Evolutionary conservation across 2,113 vertebrate species (phyloP), one percentile per base, ranked within the genome.

Genomic region (Jacana jacana): DNA sequence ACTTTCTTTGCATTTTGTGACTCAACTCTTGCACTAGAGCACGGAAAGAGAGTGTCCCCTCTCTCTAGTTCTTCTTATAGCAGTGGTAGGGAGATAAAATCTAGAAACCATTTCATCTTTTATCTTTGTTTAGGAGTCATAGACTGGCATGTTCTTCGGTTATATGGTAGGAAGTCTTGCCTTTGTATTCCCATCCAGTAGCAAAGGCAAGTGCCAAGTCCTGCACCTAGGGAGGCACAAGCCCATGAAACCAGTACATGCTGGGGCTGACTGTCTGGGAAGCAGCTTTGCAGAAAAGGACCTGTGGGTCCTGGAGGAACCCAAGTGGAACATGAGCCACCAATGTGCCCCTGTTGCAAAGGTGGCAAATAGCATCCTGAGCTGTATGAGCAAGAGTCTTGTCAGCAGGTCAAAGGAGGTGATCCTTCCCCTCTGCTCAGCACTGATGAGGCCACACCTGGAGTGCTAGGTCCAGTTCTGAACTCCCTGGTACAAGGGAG

Each of bases 331-430:
- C 27, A 2, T 25, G 27, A 73, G 6, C 52, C 60, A 37, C 39
- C 37, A 37, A 2, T 6, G 17, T 40, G 33, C 20, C 39, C 27
- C 63, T 46, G 30, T 6, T 1, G 0, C 35, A 31, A 15, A 17
- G 15, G 33, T 13, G 46, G 15, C 0, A 0, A 24, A 7, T 25
- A 17, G 8, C 18, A 18, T 40, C 42, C 14, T 44, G 57, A 31
- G 17, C 33, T 4, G 0, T 0, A 0, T 30, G 11, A 25, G 63
- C 11, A 15, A 24, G 17, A 55, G 6, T 7, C 7, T 7, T 6
- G 30, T 18, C 61, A n/a, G 42, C 51, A 44, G 37, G 27, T 14
- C 0, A 0, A 63, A 66, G 15, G 17, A 79, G 24, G 30, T 72
- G 58, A 30, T 42, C 51, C 18, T 73, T 60, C 10, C 5, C 28